Percentiles rank a stretch among this genome's conserved stretches.
phyloP scores from a whole-genome alignment of 2,113 vertebrate genomes.

The Pan paniscus region DNA sequence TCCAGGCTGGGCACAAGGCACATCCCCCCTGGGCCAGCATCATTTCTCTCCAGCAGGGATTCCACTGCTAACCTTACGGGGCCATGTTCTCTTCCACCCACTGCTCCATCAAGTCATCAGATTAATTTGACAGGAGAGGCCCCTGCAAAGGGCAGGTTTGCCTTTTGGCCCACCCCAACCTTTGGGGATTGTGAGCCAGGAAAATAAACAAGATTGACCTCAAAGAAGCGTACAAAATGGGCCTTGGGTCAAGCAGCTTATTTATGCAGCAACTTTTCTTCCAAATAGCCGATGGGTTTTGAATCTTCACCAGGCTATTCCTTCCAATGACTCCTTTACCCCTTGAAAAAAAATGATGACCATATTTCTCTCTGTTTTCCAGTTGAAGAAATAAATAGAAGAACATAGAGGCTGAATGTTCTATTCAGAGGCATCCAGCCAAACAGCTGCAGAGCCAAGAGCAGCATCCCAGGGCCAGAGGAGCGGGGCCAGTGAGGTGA shows the following conservation, averaged over 20 bases:
- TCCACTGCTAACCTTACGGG: neutral
- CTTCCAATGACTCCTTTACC: neutral
- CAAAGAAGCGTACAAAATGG: neutral
- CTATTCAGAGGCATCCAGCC: neutral
- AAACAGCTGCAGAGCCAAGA: neutral
- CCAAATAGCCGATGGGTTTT: neutral
- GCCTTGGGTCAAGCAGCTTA: neutral
- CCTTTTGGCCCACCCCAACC: neutral
- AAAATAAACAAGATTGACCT: neutral
- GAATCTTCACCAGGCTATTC: neutral
- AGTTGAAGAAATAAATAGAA: neutral
- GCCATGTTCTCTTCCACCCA: neutral
- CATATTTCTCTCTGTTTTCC: neutral
- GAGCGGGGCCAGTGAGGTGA: too few species aligned
- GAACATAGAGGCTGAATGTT: neutral
- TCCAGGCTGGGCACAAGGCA: too few species aligned
- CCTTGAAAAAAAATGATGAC: too few species aligned
- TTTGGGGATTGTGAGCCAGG: neutral
- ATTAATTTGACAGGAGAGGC: neutral
- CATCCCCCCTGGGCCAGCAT: rapidly evolving
- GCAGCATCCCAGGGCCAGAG: neutral
- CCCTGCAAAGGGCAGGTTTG: neutral
- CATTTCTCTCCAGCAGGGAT: neutral
- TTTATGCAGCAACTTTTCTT: neutral
- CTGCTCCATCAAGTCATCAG: neutral